phyloP scores from a whole-genome alignment of 2,797 vertebrate genomes.

The Stomatorhinus walkeri region DNA sequence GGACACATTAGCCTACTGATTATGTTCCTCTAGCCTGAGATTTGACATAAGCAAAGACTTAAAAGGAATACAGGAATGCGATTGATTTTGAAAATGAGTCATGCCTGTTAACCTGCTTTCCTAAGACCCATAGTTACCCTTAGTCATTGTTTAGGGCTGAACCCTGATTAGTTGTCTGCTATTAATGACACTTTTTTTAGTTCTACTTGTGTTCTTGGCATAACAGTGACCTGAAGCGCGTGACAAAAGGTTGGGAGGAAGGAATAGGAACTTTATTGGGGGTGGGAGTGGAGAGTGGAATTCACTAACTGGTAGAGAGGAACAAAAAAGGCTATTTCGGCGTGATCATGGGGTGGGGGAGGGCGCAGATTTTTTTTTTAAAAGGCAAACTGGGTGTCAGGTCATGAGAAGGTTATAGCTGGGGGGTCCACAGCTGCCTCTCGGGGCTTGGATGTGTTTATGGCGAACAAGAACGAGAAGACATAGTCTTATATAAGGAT shows the following conservation, averaged over 20 bases:
- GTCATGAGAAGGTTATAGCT: background rate
- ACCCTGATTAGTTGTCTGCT: background rate
- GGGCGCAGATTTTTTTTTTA: background rate
- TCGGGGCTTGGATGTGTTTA: background rate
- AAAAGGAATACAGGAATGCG: background rate
- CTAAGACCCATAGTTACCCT: background rate
- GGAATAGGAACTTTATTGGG: background rate
- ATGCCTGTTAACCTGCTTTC: background rate
- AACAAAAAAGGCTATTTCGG: background rate
- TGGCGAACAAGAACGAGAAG: background rate
- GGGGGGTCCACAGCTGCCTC: background rate
- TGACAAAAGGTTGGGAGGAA: conserved; percentile 6
- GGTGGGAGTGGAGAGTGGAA: background rate
- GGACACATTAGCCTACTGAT: background rate
- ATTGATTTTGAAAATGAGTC: background rate
- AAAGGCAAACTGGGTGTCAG: background rate
- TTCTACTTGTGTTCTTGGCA: background rate
- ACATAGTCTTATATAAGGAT: background rate
- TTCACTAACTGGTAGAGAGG: background rate
- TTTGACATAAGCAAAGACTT: background rate
- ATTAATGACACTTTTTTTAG: background rate
- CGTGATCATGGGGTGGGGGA: background rate
- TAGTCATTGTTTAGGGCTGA: background rate
- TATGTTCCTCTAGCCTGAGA: background rate
- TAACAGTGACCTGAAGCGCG: background rate